These are phyloP conservation scores for Clostera curtula DNA, from an alignment of 2,888 invertebrate genomes.

Conservation along the genomic window DNA sequence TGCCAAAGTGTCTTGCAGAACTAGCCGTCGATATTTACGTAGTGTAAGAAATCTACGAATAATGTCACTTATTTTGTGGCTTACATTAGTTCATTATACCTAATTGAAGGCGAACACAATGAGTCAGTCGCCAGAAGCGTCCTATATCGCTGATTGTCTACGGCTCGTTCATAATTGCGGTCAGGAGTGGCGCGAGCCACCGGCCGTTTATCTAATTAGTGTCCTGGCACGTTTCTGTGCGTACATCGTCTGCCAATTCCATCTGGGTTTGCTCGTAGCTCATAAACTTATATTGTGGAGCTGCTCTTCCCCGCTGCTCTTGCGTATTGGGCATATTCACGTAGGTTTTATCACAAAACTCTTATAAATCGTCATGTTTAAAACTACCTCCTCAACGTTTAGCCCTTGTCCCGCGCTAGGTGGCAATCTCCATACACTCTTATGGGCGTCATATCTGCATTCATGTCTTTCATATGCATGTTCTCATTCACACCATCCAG, in stretches of 20 bases:
- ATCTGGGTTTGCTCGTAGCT: not conserved
- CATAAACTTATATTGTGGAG: not conserved
- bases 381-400: too few relatives aligned
- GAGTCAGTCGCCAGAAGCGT: constrained; percentile 54
- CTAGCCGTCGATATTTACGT: constrained; percentile 6
- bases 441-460: too few relatives aligned
- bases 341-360: too few relatives aligned
- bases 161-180: constrained; percentile 66
- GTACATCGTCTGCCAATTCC: constrained; percentile 23
- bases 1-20: constrained; percentile 1
- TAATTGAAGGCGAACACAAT: constrained; percentile 38
- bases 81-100: constrained; percentile 13
- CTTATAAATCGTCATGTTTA: too few relatives aligned
- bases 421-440: too few relatives aligned
- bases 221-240: constrained; percentile 40
- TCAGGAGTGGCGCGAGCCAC: constrained; percentile 67
- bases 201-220: constrained; percentile 72
- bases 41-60: too few relatives aligned
- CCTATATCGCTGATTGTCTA: constrained; percentile 68
- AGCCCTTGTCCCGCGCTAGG: too few relatives aligned
- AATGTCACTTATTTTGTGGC: too few relatives aligned
- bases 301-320: too few relatives aligned
- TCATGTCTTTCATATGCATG: too few relatives aligned
- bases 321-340: too few relatives aligned
- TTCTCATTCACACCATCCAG: too few relatives aligned